Conservation (phyloP, 2,113 vertebrate species). For the Mormyrus lacerda region DNA sequence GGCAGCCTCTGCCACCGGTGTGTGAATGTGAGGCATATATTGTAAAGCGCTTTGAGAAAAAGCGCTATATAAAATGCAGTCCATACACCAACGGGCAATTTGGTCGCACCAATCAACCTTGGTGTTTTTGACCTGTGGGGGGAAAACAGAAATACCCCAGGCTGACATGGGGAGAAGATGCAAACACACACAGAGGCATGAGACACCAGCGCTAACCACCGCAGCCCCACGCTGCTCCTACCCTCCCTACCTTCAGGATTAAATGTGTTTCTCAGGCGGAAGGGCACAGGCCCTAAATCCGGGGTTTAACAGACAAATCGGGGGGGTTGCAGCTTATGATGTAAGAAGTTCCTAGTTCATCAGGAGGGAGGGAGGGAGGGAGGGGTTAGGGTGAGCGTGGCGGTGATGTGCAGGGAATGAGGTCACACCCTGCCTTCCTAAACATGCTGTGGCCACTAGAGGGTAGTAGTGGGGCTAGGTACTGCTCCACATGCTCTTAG, state of each 20-base stretch:
- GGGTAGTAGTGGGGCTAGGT: neutral
- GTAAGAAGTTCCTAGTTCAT: neutral
- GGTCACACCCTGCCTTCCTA: constrained; percentile 16
- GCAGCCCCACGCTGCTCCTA: no score
- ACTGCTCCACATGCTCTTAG: neutral
- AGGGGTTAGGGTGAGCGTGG: neutral
- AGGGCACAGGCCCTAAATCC: constrained; percentile 11
- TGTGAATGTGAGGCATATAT: no score
- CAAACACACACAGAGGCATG: no score
- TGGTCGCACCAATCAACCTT: no score
- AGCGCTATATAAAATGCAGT: no score
- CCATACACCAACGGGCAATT: no score
- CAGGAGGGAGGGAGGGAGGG: neutral
- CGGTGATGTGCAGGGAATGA: neutral
- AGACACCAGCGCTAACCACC: no score
- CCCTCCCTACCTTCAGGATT: neutral
- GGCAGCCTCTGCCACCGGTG: no score
- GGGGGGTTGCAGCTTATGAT: constrained; percentile 5
- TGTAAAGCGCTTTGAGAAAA: no score
- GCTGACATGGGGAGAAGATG: no score
- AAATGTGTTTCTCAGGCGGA: neutral
- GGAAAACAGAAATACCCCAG: no score
- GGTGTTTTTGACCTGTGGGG: no score
- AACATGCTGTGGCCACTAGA: neutral
- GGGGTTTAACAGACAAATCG: constrained; percentile 5